Conservation (phyloP, 1,140 invertebrate genomes). For the Leptopilina boulardi region DNA sequence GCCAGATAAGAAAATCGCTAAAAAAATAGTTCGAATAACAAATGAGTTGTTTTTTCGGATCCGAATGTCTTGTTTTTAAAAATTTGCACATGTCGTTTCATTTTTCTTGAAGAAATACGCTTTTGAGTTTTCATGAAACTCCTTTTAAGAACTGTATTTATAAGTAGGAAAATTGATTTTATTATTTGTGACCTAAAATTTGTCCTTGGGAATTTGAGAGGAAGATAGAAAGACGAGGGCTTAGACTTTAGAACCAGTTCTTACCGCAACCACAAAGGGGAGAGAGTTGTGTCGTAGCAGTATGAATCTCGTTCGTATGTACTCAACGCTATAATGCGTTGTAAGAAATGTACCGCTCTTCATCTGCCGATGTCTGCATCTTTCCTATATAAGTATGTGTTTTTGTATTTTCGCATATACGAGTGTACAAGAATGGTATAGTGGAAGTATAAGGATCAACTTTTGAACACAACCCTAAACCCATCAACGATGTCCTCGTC, state of each 20-base stretch:
- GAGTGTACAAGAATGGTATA: not conserved
- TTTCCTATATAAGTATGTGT: not conserved
- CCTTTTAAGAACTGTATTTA: no score
- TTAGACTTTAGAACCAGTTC: slow-evolving; percentile 61
- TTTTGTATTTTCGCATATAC: not conserved
- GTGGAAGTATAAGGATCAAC: slow-evolving; percentile 1
- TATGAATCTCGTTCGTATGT: slow-evolving; percentile 63
- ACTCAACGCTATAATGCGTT: slow-evolving; percentile 62
- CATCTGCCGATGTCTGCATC: slow-evolving; percentile 54
- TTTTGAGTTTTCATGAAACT: no score
- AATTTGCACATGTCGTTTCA: no score
- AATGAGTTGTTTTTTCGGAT: no score
- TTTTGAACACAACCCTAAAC: not conserved
- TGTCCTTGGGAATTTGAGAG: slow-evolving; percentile 21
- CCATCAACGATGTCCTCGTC: slow-evolving; percentile 23
- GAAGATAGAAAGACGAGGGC: slow-evolving; percentile 8
- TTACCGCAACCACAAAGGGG: slow-evolving; percentile 38
- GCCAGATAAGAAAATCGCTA: not conserved
- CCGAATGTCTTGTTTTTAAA: no score
- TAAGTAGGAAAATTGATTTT: not conserved
- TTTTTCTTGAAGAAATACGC: no score
- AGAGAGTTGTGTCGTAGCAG: slow-evolving; percentile 52
- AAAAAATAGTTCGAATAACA: no score
- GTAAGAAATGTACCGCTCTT: slow-evolving; percentile 68
- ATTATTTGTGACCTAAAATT: slow-evolving; percentile 12